Evolutionary conservation across 1,140 invertebrate genomes (phyloP).

Genomic region (Catajapyx aquilonaris): DNA sequence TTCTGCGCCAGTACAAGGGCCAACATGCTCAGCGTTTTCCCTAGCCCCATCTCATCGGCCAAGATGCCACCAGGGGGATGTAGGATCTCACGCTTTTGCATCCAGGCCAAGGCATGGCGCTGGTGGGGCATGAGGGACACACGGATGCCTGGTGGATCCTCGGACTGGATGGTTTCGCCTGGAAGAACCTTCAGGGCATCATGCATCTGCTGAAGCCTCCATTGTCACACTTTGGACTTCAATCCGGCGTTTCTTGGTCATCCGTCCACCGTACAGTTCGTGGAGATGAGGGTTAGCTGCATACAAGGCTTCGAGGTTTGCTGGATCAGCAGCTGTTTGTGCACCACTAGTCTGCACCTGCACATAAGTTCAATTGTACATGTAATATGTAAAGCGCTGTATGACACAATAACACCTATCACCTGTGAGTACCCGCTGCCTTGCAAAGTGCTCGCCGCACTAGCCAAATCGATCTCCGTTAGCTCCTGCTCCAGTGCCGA

Average conservation of each 20-base stretch:
- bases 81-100: conserved; percentile 69
- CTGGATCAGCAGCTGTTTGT: no score
- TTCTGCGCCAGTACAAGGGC: conserved; percentile 38
- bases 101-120: conserved; percentile 64
- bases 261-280: not conserved
- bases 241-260: not conserved
- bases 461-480: no score
- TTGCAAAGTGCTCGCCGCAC: no score
- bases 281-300: not conserved
- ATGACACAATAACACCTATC: no score
- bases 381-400: no score
- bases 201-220: conserved; percentile 51
- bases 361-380: no score
- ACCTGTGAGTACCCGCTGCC: no score
- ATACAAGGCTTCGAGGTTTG: no score
- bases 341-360: no score
- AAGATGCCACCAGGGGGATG: conserved; percentile 58
- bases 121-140: conserved; percentile 67
- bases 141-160: conserved; percentile 37
- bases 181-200: conserved; percentile 42
- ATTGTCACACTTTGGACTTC: conserved; percentile 34
- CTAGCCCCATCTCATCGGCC: conserved; percentile 88
- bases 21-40: conserved; percentile 86
- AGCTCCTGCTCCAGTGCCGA: no score
- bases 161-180: conserved; percentile 27